Percentiles rank a stretch among this genome's conserved stretches.
Evolutionary conservation across 2,888 invertebrate genomes (phyloP).

Genomic region (Drosophila meridionalis): DNA sequence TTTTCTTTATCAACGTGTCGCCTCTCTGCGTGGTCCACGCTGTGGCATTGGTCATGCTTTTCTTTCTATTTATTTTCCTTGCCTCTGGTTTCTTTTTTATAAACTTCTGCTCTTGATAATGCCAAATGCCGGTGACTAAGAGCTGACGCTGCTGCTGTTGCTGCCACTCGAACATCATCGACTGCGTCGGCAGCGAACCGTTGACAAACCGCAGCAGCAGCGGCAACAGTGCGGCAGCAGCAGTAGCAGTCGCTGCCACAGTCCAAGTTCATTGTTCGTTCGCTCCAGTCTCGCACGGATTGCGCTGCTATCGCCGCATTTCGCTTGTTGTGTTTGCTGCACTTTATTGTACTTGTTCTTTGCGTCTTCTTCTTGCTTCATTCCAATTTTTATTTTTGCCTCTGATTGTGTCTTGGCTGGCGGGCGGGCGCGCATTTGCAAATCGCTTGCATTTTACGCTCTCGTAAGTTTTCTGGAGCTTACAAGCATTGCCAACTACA

Average conservation of each 20-base stretch:
- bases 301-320: slow-evolving; percentile 51
- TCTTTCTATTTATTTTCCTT: slow-evolving; percentile 8
- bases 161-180: slow-evolving; percentile 40
- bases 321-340: slow-evolving; percentile 35
- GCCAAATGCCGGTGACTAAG: slow-evolving; percentile 69
- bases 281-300: slow-evolving; percentile 68
- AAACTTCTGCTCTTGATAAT: slow-evolving; percentile 63
- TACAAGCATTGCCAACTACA: background rate
- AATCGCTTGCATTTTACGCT: slow-evolving; percentile 34
- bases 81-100: slow-evolving; percentile 1
- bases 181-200: slow-evolving; percentile 69
- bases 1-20: slow-evolving; percentile 62
- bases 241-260: slow-evolving; percentile 37
- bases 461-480: slow-evolving; percentile 33
- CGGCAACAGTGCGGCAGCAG: slow-evolving; percentile 17
- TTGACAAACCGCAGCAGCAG: slow-evolving; percentile 59
- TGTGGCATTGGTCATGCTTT: slow-evolving; percentile 60
- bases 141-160: slow-evolving; percentile 10
- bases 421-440: slow-evolving; percentile 19
- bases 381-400: slow-evolving; percentile 48
- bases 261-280: slow-evolving; percentile 78
- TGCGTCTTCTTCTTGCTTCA: slow-evolving; percentile 28
- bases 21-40: slow-evolving; percentile 49
- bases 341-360: slow-evolving; percentile 14
- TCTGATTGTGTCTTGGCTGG: slow-evolving; percentile 36